A percentile compares a stretch with the other conserved stretches of the same genome.
These are phyloP conservation scores for Pyrrhosoma nymphula DNA, from an alignment of 2,888 invertebrate species.

Conservation along the genomic window DNA sequence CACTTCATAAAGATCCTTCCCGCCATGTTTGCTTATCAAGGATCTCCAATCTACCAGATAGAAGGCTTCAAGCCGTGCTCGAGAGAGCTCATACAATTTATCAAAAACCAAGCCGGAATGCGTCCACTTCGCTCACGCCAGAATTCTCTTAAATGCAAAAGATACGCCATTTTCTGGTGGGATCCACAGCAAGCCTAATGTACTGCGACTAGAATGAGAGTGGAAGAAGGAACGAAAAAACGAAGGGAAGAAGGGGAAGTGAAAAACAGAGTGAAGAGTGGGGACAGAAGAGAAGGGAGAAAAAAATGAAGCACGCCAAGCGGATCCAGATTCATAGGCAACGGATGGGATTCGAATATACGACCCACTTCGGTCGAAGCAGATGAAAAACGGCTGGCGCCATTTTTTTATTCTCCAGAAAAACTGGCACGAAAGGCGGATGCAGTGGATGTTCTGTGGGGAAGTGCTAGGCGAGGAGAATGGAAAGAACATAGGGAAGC, in stretches of 20 bases:
- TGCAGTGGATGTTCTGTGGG: not conserved
- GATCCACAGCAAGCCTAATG: not conserved
- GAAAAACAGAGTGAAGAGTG: not conserved
- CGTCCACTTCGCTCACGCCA: not conserved
- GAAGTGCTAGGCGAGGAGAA: not conserved
- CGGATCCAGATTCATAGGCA: conserved; percentile 2
- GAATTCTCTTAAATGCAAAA: not conserved
- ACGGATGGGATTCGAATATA: conserved; percentile 2
- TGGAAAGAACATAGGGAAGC: not conserved
- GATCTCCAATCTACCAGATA: not conserved
- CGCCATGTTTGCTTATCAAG: not conserved
- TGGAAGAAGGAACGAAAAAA: not conserved
- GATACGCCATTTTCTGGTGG: not conserved
- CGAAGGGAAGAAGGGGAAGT: too few relatives aligned
- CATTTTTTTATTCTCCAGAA: not conserved
- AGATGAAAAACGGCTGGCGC: not conserved
- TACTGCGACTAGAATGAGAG: not conserved
- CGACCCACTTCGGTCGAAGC: conserved; percentile 1
- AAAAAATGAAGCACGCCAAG: not conserved
- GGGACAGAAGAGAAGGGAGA: not conserved
- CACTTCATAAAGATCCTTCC: not conserved
- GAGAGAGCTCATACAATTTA: not conserved
- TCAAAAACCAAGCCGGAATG: not conserved
- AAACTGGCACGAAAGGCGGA: not conserved
- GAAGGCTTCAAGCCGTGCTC: not conserved